Evolutionary conservation across 2,113 vertebrate species (phyloP), one percentile per base, ranked within the genome.

Genomic region (Pedetes capensis): DNA sequence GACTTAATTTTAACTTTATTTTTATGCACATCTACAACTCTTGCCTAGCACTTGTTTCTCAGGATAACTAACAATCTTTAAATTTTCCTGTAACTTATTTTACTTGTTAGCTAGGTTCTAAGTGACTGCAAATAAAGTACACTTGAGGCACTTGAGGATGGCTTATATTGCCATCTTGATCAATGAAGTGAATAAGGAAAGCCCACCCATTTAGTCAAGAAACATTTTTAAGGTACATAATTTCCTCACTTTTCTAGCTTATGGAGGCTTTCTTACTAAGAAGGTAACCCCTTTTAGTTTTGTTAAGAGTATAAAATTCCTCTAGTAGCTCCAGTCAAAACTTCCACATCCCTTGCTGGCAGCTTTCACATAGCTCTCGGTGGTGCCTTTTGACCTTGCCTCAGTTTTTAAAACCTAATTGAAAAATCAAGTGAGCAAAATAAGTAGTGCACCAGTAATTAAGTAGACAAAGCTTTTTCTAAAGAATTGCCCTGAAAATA

Each of bases 11-110:
- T 71, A 44, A 55, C 17, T 93, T 90, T 9, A 47, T 93, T 78
- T 91, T 86, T 85, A 76, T 91, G 69, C 79, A 74, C 39, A 72
- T 85, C 32, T 64, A 91, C 69, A 82, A 90, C 68, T 87, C 39
- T 85, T 92, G 34, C 68, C 63, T 69, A 59, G n/a, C 59, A 53
- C 64, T 72, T 84, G 64, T 72, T 92, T 95, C 59, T 63, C 12
- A 39, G 17, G 18, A 42, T 86, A 55, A 71, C 71, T 44, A 57
- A 57, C 61, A 55, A 64, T 75, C 37, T 89, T 89, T 18, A 32
- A 83, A 61, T 17, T 91, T n/a, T 64, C 76, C 78, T 89, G 2
- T 71, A 42, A 71, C 57, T 88, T 78, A 49, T 47, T 93, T 55
- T 57, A 53, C 42, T 81, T 59, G 5, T 87, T 80, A 72, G 25